Evolutionary conservation across 2,113 vertebrate species (phyloP), one percentile per base, ranked within the genome.

Genomic region (Nipponia nippon): DNA sequence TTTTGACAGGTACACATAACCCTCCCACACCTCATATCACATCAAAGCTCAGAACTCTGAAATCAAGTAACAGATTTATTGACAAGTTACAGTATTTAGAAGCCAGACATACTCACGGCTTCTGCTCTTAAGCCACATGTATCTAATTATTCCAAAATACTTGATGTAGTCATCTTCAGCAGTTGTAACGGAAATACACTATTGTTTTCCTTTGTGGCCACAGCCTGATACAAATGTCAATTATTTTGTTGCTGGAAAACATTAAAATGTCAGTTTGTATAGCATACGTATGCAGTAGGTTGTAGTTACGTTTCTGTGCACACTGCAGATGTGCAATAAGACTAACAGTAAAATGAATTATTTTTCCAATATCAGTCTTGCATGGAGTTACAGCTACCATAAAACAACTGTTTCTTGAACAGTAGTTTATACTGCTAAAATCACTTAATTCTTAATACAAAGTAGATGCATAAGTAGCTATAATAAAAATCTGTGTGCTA

Each of bases 31-130:
- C 7, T 55, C 30, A 23, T 44, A 82, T 34, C 65, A 94, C 71
- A 78, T 44, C 58, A 70, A 44, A 76, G 36, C 83, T 71, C 78
- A 65, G 36, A 91, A 91, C 44, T 80, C 82, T 29, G 85, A 88
- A 90, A 89, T 93, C 87, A 95, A 80, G 62, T 38, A 90, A 83
- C 36, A 80, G 70, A 71, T 97, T 98, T 98, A 97, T 97, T 98
- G 91, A 92, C 65, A 95, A 90, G 38, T 93, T 91, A 87, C 71
- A 97, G 75, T 34, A 83, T 72, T 91, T 87, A 91, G 78, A 95
- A 94, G 84, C 71, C 83, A 95, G 70, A 80, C 58, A 89, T 23
- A 89, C 25, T 79, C 16, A 32, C 5, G n/a, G 82, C 90, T 96
- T 93, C 93, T 73, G 38, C 42, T 93, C 27, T 77, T 79, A 83